Evolutionary conservation across 2,113 vertebrate species (phyloP), one percentile per base, ranked within the genome.

Genomic region (Seriola dumerili): DNA sequence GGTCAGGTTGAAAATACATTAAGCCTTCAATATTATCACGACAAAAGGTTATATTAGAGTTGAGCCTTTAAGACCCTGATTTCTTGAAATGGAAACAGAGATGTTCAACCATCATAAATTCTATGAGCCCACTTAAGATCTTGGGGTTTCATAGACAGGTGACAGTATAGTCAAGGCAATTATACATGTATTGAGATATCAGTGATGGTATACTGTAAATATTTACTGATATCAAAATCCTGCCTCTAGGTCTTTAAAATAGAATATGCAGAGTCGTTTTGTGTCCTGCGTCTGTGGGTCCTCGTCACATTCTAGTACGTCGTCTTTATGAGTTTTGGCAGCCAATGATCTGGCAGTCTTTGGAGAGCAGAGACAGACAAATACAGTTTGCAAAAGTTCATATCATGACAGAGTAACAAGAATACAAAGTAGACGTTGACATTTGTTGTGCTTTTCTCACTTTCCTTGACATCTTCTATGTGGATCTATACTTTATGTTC

Each of bases 311-410:
- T 21, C 5, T 19, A 14, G 40, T 44, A 19, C 9, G 57, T 46
- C 29, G 65, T 80, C 17, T 50, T 71, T 32, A 59, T 71, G 58
- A 83, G 34, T 48, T 52, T 75, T 67, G 19, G 32, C 73, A 68
- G 50, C 46, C 42, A 72, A 34, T 68, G 14, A 73, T 48, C 1
- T 4, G 38, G 21, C 4, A 66, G 14, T 67, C 46, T 77, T 23
- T 46, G 32, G 54, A 62, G 72, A 63, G 34, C 34, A 40, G 23
- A 75, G 21, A 50, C 36, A 54, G 48, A 48, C 23, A 79, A 64
- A 70, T 62, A 17, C 64, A 61, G 40, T 44, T 72, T 80, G 17
- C 42, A 59, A 9, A 71, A 23, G 46, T 81, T 72, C 5, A 42
- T 40, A 70, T 69, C 65, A 44, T 55, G 32, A 55, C 66, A 46